phyloP scores from a whole-genome alignment of 2,797 vertebrate species.

The Acridotheres tristis region DNA sequence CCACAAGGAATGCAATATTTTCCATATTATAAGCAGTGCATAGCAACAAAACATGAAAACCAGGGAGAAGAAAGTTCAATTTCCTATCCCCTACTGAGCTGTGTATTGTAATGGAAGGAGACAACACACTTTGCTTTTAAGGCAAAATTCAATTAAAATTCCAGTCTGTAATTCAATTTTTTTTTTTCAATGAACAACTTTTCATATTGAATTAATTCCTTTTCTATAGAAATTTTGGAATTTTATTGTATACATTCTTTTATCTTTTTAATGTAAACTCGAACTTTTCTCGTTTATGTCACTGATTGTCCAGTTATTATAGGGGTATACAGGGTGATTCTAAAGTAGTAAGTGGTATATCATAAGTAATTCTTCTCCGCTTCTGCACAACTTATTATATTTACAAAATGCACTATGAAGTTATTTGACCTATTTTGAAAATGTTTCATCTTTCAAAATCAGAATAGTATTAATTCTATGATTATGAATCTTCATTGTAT shows the following conservation, averaged over 20 bases:
- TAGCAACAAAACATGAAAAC: not conserved
- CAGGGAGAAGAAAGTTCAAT: not conserved
- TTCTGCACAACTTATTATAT: not conserved
- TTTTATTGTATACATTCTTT: not conserved
- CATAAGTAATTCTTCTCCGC: not conserved
- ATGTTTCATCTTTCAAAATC: not conserved
- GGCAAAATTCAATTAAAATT: not conserved
- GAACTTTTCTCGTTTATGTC: not conserved
- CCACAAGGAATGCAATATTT: not conserved
- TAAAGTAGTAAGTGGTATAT: not conserved
- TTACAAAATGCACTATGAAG: not conserved
- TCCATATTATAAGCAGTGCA: not conserved
- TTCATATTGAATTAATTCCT: not conserved
- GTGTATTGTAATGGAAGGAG: not conserved
- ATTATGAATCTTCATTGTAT: not conserved
- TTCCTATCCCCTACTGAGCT: not conserved
- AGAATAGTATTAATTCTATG: not conserved
- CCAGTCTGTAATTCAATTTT: not conserved
- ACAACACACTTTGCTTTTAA: not conserved
- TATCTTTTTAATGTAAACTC: not conserved
- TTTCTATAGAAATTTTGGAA: not conserved
- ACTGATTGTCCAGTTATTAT: not conserved
- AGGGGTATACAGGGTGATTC: not conserved
- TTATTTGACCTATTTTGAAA: not conserved
- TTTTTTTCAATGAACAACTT: fast-evolving